Percentiles rank a stretch among this genome's conserved stretches.
phyloP scores from a whole-genome alignment of 2,888 invertebrate species.

The Diloba caeruleocephala region DNA sequence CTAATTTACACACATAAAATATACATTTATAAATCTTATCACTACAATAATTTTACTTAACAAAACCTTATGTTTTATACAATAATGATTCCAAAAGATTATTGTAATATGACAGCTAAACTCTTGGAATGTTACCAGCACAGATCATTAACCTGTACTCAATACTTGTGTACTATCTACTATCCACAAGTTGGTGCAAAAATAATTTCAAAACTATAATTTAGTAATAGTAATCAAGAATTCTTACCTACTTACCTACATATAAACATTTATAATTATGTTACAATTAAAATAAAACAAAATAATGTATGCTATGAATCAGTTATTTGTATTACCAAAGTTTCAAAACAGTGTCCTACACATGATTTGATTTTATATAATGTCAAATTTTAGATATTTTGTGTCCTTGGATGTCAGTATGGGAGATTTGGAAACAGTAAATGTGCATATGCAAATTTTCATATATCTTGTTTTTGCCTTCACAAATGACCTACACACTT shows the following conservation, averaged over 20 bases:
- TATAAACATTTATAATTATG: constrained; percentile 21
- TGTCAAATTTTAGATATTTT: background rate
- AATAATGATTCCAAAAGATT: constrained; percentile 47
- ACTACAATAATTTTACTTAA: constrained; percentile 45
- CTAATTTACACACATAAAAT: constrained; percentile 50
- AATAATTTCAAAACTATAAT: constrained; percentile 36
- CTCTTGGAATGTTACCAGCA: constrained; percentile 64
- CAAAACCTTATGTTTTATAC: constrained; percentile 28
- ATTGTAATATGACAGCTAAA: constrained; percentile 49
- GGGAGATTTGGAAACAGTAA: no score
- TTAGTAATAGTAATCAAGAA: constrained; percentile 15
- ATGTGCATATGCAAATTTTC: no score
- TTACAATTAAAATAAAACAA: constrained; percentile 19
- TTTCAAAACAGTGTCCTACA: constrained; percentile 3
- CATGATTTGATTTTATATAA: background rate
- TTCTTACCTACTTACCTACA: constrained; percentile 32
- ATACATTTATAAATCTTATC: constrained; percentile 46
- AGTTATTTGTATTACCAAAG: constrained; percentile 1
- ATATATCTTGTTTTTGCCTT: no score
- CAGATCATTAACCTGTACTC: constrained; percentile 29
- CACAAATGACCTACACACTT: no score
- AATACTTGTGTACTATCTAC: constrained; percentile 19
- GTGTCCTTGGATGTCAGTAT: background rate
- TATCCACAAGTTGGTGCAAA: constrained; percentile 38
- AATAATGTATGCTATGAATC: background rate